Conservation (phyloP, 1,140 invertebrate genomes). For the Drusus annulatus region DNA sequence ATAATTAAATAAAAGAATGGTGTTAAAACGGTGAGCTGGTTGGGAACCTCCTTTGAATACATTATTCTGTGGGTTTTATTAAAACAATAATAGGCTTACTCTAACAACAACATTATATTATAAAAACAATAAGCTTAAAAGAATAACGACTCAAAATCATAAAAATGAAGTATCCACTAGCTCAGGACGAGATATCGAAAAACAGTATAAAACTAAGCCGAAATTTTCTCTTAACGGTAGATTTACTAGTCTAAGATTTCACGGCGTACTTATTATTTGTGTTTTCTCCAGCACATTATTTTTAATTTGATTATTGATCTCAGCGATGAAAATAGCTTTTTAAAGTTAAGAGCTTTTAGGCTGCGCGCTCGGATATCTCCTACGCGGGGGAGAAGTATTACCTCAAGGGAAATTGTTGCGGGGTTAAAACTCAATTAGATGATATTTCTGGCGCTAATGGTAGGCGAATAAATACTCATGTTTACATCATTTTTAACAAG, state of each 20-base stretch:
- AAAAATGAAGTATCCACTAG: too few relatives aligned
- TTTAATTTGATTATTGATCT: slow-evolving; percentile 34
- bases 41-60: too few relatives aligned
- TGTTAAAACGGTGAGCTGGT: too few relatives aligned
- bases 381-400: not conserved
- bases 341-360: slow-evolving; percentile 9
- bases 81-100: too few relatives aligned
- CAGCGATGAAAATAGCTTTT: slow-evolving; percentile 9
- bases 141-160: too few relatives aligned
- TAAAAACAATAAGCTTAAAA: too few relatives aligned
- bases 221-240: too few relatives aligned
- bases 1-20: too few relatives aligned
- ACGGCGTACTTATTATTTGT: not conserved
- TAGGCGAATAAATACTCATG: slow-evolving; percentile 2
- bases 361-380: slow-evolving; percentile 1
- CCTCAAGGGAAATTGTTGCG: slow-evolving; percentile 10
- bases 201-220: too few relatives aligned
- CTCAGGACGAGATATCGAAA: too few relatives aligned
- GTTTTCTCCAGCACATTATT: not conserved
- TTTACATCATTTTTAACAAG: not conserved
- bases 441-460: slow-evolving; percentile 2
- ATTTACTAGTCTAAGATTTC: not conserved
- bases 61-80: too few relatives aligned
- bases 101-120: too few relatives aligned
- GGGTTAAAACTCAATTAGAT: slow-evolving; percentile 25